A percentile compares a stretch with the other conserved stretches of the same genome.
These are phyloP conservation scores for Muscina levida DNA, from an alignment of 2,888 invertebrate genomes.

Conservation along the genomic window DNA sequence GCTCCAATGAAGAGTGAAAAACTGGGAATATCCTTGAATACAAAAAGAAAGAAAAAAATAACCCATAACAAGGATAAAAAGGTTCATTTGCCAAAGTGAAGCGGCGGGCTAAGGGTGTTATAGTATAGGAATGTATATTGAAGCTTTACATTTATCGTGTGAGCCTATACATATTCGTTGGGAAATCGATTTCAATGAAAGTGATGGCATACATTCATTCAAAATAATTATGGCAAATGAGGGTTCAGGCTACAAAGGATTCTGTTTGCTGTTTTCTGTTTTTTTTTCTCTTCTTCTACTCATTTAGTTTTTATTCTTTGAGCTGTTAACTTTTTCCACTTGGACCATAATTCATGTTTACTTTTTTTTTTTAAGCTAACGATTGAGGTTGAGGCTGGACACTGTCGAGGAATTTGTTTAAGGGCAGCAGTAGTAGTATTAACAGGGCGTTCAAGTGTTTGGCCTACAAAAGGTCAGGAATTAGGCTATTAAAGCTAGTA, in stretches of 20 bases:
- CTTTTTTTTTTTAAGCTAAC: background rate
- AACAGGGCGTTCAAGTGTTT: slow-evolving; percentile 21
- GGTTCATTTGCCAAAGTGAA: background rate
- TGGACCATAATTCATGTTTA: background rate
- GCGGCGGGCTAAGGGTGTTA: background rate
- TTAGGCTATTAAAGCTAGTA: background rate
- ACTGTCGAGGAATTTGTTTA: no score
- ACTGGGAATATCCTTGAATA: no score
- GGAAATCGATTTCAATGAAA: slow-evolving; percentile 53
- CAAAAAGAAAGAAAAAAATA: no score
- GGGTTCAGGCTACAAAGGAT: slow-evolving; percentile 43
- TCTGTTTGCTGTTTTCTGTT: background rate
- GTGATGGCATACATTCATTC: slow-evolving; percentile 37
- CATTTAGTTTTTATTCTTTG: background rate
- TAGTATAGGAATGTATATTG: background rate
- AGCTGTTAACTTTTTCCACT: background rate
- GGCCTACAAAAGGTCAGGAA: slow-evolving; percentile 48
- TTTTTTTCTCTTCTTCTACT: background rate
- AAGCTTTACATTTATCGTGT: slow-evolving; percentile 50
- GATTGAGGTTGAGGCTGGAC: background rate
- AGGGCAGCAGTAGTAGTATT: no score
- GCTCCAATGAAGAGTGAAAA: background rate
- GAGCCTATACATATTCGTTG: slow-evolving; percentile 49
- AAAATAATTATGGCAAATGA: slow-evolving; percentile 57
- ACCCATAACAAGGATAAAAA: slow-evolving; percentile 7